Conservation (phyloP, 2,113 vertebrate genomes). For the Neolamprologus falcicula region DNA sequence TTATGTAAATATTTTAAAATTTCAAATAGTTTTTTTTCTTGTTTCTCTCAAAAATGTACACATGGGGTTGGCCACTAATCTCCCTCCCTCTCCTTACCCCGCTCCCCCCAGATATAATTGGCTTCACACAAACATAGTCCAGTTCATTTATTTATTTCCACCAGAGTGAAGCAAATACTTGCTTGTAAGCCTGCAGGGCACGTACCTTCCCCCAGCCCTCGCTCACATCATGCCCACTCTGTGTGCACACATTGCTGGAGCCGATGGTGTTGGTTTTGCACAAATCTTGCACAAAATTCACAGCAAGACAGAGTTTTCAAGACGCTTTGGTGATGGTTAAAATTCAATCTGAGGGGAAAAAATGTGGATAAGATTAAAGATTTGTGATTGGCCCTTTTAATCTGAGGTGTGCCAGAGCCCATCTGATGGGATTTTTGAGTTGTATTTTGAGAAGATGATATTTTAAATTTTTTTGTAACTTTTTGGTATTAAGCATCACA, state of each 20-base stretch:
- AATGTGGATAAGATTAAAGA: background rate
- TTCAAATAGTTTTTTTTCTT: background rate
- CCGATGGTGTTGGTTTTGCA: background rate
- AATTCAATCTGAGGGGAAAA: background rate
- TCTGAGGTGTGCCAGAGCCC: background rate
- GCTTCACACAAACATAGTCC: background rate
- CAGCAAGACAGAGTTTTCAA: background rate
- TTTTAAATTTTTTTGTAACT: background rate
- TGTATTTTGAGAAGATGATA: background rate
- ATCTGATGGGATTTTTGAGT: background rate
- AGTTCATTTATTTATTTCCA: constrained; percentile 46
- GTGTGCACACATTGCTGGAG: background rate
- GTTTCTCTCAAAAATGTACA: background rate
- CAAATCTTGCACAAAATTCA: background rate
- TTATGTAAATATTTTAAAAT: background rate
- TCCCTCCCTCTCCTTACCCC: background rate
- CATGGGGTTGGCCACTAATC: background rate
- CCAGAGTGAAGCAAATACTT: constrained; percentile 46
- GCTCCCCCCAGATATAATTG: background rate
- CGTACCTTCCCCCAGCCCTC: background rate
- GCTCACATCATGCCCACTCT: background rate
- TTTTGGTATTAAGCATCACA: background rate
- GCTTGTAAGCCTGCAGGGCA: constrained; percentile 40
- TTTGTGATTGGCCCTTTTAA: background rate
- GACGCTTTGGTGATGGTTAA: background rate